phyloP scores from a whole-genome alignment of 2,797 vertebrate genomes.

The Podarcis lilfordi region DNA sequence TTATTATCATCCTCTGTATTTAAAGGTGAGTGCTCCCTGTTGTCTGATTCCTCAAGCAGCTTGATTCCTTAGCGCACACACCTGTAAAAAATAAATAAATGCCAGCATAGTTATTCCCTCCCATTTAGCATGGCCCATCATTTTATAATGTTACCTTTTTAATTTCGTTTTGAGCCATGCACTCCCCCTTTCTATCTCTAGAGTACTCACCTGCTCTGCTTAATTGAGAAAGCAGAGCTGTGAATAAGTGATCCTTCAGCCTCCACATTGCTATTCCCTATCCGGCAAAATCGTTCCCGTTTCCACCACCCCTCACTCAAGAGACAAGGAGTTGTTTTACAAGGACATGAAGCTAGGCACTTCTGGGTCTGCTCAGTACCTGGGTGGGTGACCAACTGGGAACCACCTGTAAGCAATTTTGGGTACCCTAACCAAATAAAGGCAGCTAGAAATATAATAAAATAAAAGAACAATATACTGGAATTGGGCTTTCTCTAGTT shows the following conservation, averaged over 20 bases:
- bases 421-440: too few species aligned
- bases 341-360: too few species aligned
- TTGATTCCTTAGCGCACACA: neutral
- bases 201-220: neutral
- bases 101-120: neutral
- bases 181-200: neutral
- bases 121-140: neutral
- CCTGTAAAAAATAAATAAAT: neutral
- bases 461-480: neutral
- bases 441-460: too few species aligned
- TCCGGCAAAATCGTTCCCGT: too few species aligned
- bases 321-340: neutral
- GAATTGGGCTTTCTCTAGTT: neutral
- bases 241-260: neutral
- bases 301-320: neutral
- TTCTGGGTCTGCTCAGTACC: too few species aligned
- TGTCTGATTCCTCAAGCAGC: neutral
- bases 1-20: neutral
- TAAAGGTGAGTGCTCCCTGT: neutral
- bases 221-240: neutral
- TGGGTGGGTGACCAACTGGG: too few species aligned
- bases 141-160: neutral
- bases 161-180: neutral
- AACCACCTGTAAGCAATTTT: too few species aligned
- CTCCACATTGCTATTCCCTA: neutral